phyloP scores from a whole-genome alignment of 2,113 vertebrate species.

The Catharus minimus region DNA sequence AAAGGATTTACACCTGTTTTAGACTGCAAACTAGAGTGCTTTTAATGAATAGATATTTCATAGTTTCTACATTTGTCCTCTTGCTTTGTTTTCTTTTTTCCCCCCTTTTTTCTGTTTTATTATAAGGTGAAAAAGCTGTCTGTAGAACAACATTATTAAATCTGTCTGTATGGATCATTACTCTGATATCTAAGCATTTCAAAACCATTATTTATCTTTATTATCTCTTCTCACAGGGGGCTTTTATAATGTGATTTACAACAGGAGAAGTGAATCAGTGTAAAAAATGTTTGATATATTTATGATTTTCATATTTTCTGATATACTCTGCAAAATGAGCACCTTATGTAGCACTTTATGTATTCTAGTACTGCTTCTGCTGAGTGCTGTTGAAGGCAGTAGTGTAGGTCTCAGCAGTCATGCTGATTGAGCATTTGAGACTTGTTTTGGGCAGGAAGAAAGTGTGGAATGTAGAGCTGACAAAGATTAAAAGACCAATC shows the following conservation, averaged over 20 bases:
- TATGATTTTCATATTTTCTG: neutral
- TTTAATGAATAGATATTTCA: neutral
- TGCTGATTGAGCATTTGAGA: neutral
- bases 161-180: neutral
- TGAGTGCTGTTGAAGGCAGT: neutral
- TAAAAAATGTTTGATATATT: neutral
- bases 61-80: neutral
- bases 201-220: neutral
- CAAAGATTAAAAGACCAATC: neutral
- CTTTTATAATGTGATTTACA: neutral
- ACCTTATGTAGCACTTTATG: neutral
- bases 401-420: neutral
- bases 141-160: neutral
- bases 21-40: neutral
- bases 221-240: neutral
- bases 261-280: neutral
- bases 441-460: neutral
- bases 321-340: neutral
- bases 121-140: neutral
- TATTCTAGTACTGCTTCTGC: neutral
- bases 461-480: neutral
- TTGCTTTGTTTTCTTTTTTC: fast-evolving
- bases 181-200: neutral
- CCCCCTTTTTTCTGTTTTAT: fast-evolving
- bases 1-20: neutral